phyloP scores from a whole-genome alignment of 2,888 invertebrate genomes.

The Drosophila aldrichi region DNA sequence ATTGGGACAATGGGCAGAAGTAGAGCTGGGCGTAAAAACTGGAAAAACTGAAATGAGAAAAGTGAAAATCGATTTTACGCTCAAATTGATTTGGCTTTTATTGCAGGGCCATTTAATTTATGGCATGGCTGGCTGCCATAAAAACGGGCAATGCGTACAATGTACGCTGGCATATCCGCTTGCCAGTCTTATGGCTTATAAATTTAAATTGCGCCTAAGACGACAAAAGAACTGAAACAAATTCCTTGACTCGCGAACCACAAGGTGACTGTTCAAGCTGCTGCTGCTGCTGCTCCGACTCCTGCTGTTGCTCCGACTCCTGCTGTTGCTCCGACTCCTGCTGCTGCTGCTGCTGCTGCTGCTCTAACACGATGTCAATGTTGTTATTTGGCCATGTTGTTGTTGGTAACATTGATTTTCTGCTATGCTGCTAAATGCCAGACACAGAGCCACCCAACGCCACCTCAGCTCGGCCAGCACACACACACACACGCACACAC shows the following conservation, averaged over 20 bases:
- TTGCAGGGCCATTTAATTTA: slow-evolving; percentile 73
- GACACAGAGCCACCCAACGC: slow-evolving; percentile 39
- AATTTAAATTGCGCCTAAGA: slow-evolving; percentile 64
- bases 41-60: slow-evolving; percentile 10
- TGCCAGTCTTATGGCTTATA: slow-evolving; percentile 70
- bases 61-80: slow-evolving; percentile 78
- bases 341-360: slow-evolving; percentile 30
- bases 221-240: slow-evolving; percentile 35
- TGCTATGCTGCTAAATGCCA: slow-evolving; percentile 68
- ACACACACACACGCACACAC: slow-evolving; percentile 23
- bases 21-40: not conserved
- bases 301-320: slow-evolving; percentile 5
- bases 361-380: slow-evolving; percentile 49
- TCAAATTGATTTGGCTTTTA: slow-evolving; percentile 78
- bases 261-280: slow-evolving; percentile 53
- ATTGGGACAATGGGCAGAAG: slow-evolving; percentile 24
- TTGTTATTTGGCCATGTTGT: slow-evolving; percentile 39
- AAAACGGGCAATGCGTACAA: slow-evolving; percentile 52
- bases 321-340: slow-evolving; percentile 33
- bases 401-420: slow-evolving; percentile 73
- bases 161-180: slow-evolving; percentile 52
- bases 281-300: slow-evolving; percentile 26
- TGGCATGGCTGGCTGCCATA: slow-evolving; percentile 54
- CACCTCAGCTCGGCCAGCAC: not conserved
- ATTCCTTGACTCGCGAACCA: slow-evolving; percentile 51